Base-by-base conservation (phyloP, 2,797 vertebrate genomes). In the Tiaroga cobitis region DNA sequence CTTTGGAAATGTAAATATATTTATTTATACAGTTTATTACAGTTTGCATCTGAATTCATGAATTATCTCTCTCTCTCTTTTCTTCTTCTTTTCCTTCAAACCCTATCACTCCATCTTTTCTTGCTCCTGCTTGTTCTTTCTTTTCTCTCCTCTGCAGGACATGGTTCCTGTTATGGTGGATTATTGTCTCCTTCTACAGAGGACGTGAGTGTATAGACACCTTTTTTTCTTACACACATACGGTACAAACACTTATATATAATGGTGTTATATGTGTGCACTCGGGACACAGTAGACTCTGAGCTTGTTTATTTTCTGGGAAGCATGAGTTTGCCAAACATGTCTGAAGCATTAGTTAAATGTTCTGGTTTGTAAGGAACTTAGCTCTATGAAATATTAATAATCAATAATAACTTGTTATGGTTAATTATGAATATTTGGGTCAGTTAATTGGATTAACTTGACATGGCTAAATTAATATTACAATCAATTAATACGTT, bases 121-220 rank as follows among this genome's bases (percentile, higher is more conserved):
- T 46, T 59, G 43, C 39, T 21, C n/a, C 32, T 61, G 19, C 8
- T 73, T 59, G 2, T 59, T 69, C 41, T 76, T 29, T 29, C n/a
- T 80, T 29, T 74, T 34, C 16, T 75, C 70, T 70, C 70, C 46
- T 75, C 74, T 39, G 0, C 88, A 99, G 98, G 97, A 97, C 5
- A 93, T 96, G 90, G 96, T 99, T 88, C 98, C 98, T 49, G 93
- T 97, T 89, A 94, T 98, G 70, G 97, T 98, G 80, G 97, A 99
- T 93, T 98, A 98, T 92, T 98, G 96, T 88, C 95, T 99, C 73
- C 93, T 98, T 81, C 96, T 99, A 3, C 96, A 98, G 90, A 95
- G 96, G 90, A 94, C 89, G 98, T 99, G 92, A 97, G 98, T 97
- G 85, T 79, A 16, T 54, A 81, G 65, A 83, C 46, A 75, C n/a